Evolutionary conservation across 2,888 invertebrate genomes (phyloP).

Genomic region (Tholera decimalis): DNA sequence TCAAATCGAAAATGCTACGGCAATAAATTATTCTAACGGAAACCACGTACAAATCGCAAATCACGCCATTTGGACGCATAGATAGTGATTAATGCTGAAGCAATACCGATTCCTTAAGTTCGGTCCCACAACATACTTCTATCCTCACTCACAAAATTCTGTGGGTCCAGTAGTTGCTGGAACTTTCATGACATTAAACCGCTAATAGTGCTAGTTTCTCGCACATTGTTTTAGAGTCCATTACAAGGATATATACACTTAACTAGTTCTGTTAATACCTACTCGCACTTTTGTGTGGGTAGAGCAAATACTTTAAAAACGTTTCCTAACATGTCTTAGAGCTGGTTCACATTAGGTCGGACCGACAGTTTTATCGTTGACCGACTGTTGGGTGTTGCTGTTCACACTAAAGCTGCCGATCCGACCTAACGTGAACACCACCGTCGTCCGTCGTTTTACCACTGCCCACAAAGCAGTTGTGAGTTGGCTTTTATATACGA

Average conservation of each 20-base stretch:
- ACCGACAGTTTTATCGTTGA: no score
- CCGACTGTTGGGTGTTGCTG: no score
- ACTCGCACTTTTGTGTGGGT: constrained; percentile 25
- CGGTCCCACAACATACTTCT: constrained; percentile 10
- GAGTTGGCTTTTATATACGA: not conserved
- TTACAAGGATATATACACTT: constrained; percentile 54
- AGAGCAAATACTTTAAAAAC: constrained; percentile 32
- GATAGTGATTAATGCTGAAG: constrained; percentile 51
- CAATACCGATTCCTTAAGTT: constrained; percentile 34
- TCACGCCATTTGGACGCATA: constrained; percentile 40
- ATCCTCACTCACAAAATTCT: constrained; percentile 18
- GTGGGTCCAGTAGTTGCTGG: constrained; percentile 23
- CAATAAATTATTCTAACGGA: constrained; percentile 36
- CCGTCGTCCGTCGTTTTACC: no score
- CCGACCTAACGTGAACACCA: no score
- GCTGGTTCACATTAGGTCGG: no score
- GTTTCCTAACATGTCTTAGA: constrained; percentile 33
- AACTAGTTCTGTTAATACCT: constrained; percentile 38
- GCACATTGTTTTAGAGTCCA: constrained; percentile 54
- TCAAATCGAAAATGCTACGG: not conserved
- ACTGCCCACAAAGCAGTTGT: constrained; percentile 4
- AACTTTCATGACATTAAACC: constrained; percentile 55
- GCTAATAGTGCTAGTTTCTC: constrained; percentile 56
- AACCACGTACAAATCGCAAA: constrained; percentile 45
- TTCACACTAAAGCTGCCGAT: no score